phyloP scores from a whole-genome alignment of 37 sponge, comb jelly and placozoan genomes.

The Trichoplax adhaerens region DNA sequence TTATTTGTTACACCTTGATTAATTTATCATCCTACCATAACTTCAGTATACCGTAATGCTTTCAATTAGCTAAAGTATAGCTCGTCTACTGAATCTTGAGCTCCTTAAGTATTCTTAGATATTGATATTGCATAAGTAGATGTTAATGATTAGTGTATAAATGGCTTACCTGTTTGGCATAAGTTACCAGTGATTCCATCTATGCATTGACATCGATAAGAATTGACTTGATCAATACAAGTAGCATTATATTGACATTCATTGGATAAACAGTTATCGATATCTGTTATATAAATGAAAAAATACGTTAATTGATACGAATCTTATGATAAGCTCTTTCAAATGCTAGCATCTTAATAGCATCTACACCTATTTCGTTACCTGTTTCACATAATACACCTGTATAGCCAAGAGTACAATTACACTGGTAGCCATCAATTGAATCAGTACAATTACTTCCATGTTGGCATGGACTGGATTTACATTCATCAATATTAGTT shows the following conservation, averaged over 20 bases:
- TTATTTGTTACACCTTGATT: too few species aligned
- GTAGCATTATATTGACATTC: constrained; percentile 13
- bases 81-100: too few species aligned
- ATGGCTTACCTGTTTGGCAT: constrained; percentile 4
- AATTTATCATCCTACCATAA: too few species aligned
- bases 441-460: constrained; percentile 9
- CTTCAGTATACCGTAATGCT: too few species aligned
- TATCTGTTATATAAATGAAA: constrained; percentile 23
- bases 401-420: constrained; percentile 58
- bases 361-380: too few species aligned
- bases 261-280: constrained; percentile 25
- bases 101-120: too few species aligned
- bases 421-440: constrained; percentile 30
- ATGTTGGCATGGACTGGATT: constrained; percentile 12
- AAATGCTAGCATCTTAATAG: neutral
- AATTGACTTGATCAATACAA: constrained; percentile 2
- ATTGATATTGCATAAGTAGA: too few species aligned
- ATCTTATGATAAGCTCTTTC: neutral
- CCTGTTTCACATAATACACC: constrained; percentile 35
- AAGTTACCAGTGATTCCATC: neutral
- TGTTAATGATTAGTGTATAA: too few species aligned
- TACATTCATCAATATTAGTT: neutral
- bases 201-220: constrained; percentile 4
- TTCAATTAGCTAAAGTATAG: too few species aligned
- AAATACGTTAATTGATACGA: neutral